A percentile compares a stretch with the other conserved stretches of the same genome.
Evolutionary conservation across 2,888 invertebrate genomes (phyloP).

Genomic region (Apantesis nais): DNA sequence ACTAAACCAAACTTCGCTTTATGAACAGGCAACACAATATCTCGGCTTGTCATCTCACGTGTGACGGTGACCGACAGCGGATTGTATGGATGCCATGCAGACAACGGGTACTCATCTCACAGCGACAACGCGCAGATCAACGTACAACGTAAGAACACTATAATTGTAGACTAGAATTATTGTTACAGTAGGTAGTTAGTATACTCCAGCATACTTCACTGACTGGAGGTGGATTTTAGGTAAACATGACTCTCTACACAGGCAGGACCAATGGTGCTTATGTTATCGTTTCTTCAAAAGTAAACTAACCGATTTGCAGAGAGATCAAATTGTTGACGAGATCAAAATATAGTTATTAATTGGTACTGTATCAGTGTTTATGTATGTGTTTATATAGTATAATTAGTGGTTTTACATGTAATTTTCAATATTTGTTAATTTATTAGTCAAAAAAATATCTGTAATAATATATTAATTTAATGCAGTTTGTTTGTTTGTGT

Average conservation of each 20-base stretch:
- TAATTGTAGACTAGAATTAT: background rate
- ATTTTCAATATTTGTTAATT: too few species aligned
- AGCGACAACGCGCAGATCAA: constrained; percentile 88
- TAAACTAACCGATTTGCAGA: too few species aligned
- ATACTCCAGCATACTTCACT: background rate
- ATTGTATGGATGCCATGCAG: constrained; percentile 92
- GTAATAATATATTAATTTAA: too few species aligned
- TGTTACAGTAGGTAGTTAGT: background rate
- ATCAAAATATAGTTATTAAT: too few species aligned
- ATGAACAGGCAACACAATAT: constrained; percentile 66
- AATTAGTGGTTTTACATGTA: too few species aligned
- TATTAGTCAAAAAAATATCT: too few species aligned
- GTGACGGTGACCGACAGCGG: constrained; percentile 90
- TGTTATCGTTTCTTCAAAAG: too few species aligned
- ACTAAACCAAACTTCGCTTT: background rate
- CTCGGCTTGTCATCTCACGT: constrained; percentile 88
- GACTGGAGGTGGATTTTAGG: background rate
- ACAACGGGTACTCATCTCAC: constrained; percentile 89
- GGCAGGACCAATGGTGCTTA: background rate
- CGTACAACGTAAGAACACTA: constrained; percentile 89
- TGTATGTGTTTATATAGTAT: too few species aligned
- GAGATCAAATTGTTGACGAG: too few species aligned
- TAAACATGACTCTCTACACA: background rate
- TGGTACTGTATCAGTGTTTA: too few species aligned
- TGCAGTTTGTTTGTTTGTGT: too few species aligned